Base-by-base conservation (phyloP, 2,888 invertebrate genomes). In the Listrodromus nycthemerus region DNA sequence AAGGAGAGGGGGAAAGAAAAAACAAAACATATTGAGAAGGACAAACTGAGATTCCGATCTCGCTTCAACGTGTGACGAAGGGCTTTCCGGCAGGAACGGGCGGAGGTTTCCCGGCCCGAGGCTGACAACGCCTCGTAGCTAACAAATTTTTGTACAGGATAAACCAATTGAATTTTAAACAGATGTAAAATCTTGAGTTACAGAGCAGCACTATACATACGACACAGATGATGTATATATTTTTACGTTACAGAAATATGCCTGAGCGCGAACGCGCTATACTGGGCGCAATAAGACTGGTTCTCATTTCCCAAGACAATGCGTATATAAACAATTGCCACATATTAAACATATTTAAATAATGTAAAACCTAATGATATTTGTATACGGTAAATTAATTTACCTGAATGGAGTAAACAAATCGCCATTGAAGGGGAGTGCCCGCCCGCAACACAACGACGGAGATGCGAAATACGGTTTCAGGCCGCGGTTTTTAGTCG, bases 141-240 rank as follows among this genome's bases (percentile, higher is more conserved):
- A 87, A 89, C 88, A 78, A 86, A 90, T 92, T 93, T 93, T 93
- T 93, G 93, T 93, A 93, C 93, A 93, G 93, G 92, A 93, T 90
- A 90, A 45, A 45, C 83, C 87, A 84, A 84, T 79, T 82, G 84
- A 81, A 86, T 84, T 55, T 45, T 80, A 80, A 83, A 85, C 91
- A 91, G 90, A 91, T 92, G 91, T 93, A 93, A 92, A 92, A 92
- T 93, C 91, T 93, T 93, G 91, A 93, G 93, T 94, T 94, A 94
- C 94, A 94, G 94, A 92, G 93, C 92, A 93, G 92, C 93, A 92
- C 92, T 92, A 93, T 93, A 93, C 92, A 93, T 93, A 93, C 91
- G 90, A 92, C 93, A 93, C 93, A 93, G 93, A 93, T 91, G 91
- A 92, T 93, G 93, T 93, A 93, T 93, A 93, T 93, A 93, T 93